Percentiles rank a stretch among this genome's conserved stretches.
phyloP scores from a whole-genome alignment of 2,888 invertebrate genomes.

The Pollenia labialis region DNA sequence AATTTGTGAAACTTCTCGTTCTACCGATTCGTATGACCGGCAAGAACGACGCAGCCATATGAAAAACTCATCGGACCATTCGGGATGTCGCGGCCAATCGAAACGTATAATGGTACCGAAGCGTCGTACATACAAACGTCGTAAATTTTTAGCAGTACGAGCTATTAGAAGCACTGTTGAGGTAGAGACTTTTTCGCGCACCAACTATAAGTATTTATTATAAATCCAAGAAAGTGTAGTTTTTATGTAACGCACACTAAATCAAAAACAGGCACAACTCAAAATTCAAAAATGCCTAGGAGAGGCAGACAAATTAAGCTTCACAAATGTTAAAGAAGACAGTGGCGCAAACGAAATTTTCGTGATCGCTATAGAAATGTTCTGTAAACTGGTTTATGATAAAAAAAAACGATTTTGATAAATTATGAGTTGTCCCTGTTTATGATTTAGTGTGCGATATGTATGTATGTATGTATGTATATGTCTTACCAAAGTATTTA shows the following conservation, averaged over 20 bases:
- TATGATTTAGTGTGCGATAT: no score
- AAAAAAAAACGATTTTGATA: no score
- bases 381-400: no score
- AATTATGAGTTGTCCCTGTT: no score
- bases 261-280: no score
- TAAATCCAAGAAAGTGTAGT: no score
- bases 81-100: constrained; percentile 88
- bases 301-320: neutral
- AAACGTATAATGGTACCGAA: constrained; percentile 89
- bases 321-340: no score
- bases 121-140: constrained; percentile 87
- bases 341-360: neutral
- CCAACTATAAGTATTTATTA: constrained; percentile 84
- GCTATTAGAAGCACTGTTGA: constrained; percentile 90
- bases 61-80: constrained; percentile 89
- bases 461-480: no score
- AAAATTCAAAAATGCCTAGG: neutral
- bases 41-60: constrained; percentile 87
- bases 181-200: constrained; percentile 91
- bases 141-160: constrained; percentile 87
- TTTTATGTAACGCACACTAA: no score
- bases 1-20: constrained; percentile 88
- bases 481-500: constrained; percentile 88
- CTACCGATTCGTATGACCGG: constrained; percentile 87
- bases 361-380: neutral